Evolutionary conservation across 2,113 vertebrate species (phyloP).

Genomic region (Hippotragus niger): DNA sequence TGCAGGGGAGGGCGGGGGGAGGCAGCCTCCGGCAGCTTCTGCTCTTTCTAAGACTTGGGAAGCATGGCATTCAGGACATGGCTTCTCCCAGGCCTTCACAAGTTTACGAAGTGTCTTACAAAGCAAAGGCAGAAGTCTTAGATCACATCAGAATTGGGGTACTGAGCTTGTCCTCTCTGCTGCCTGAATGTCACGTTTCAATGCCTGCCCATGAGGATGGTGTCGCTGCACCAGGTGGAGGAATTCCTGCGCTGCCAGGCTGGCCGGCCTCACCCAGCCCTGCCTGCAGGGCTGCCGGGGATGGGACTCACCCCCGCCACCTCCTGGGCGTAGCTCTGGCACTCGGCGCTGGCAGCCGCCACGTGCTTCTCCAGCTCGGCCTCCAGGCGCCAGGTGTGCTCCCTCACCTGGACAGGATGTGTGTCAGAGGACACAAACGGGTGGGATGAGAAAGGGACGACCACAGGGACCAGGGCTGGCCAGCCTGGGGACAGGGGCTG

Average conservation of each 20-base stretch:
- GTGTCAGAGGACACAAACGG: background rate
- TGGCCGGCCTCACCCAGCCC: background rate
- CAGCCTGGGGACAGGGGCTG: background rate
- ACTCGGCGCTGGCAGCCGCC: constrained; percentile 82
- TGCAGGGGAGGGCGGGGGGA: background rate
- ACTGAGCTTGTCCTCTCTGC: background rate
- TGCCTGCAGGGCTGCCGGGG: accelerated
- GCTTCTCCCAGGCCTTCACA: background rate
- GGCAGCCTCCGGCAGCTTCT: background rate
- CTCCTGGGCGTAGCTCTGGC: constrained; percentile 86
- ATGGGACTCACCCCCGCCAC: constrained; percentile 82
- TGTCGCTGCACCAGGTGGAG: background rate
- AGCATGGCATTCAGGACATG: accelerated
- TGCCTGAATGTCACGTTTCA: background rate
- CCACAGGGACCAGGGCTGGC: background rate
- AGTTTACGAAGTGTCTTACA: background rate
- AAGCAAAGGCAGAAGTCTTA: background rate
- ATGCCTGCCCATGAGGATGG: background rate
- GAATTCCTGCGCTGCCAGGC: background rate
- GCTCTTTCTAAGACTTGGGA: background rate
- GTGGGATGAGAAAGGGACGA: background rate
- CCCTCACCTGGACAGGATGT: constrained; percentile 82
- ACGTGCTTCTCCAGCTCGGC: constrained; percentile 92
- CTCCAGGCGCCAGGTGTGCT: constrained; percentile 89
- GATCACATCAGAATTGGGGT: background rate